Conservation (phyloP, 2,888 invertebrate genomes). For the Synanthedon formicaeformis region DNA sequence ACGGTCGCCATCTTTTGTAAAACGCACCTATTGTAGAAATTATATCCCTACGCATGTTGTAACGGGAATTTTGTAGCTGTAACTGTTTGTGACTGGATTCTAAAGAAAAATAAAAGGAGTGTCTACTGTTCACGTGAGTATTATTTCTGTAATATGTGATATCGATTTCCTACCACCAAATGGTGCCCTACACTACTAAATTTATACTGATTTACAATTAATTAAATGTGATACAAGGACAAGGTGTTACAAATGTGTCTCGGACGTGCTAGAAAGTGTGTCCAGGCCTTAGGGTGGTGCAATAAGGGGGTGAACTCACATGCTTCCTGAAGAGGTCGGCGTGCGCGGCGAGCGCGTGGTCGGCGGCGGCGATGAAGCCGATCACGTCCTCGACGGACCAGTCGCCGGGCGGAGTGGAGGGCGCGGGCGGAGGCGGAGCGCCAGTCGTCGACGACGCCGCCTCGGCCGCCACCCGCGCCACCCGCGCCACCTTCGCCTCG, state of each 20-base stretch:
- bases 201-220: too few species aligned
- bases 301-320: slow-evolving; percentile 70
- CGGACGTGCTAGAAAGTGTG: background rate
- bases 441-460: slow-evolving; percentile 78
- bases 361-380: slow-evolving; percentile 87
- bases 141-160: too few species aligned
- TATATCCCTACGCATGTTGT: too few species aligned
- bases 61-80: too few species aligned
- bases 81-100: too few species aligned
- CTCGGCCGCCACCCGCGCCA: slow-evolving; percentile 72
- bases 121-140: too few species aligned
- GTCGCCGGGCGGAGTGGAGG: slow-evolving; percentile 75
- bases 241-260: background rate
- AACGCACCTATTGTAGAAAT: too few species aligned
- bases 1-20: too few species aligned
- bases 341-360: slow-evolving; percentile 85
- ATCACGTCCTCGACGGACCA: slow-evolving; percentile 98
- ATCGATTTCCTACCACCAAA: too few species aligned
- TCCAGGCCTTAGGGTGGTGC: background rate
- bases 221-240: too few species aligned
- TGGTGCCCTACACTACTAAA: too few species aligned
- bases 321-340: slow-evolving; percentile 94
- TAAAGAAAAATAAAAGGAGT: too few species aligned
- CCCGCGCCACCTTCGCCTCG: slow-evolving; percentile 46
- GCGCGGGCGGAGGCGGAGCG: slow-evolving; percentile 50